Base-by-base conservation (phyloP, 2,888 invertebrate species). In the Cremastinae sp. region DNA sequence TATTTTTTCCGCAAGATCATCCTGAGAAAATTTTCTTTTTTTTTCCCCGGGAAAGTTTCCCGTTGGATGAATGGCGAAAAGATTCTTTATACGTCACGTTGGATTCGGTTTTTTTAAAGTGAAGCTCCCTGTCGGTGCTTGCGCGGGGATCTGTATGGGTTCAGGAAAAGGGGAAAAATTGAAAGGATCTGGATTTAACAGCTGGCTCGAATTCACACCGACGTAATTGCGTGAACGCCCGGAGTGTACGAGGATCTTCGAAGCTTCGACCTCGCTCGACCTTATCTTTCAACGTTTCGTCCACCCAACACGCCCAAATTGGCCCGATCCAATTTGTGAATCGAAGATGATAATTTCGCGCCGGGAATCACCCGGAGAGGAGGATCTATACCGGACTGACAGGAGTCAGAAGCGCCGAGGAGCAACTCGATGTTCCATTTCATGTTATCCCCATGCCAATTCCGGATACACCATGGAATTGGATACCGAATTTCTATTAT, bases 251-350 rank as follows among this genome's bases (percentile, higher is more conserved):
- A 37, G 37, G 18, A 16, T 43, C 14, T 47, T 9, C 71, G n/a
- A 35, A 2, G 20, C 5, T 39, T 62, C 71, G 39, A 61, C 47
- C 72, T n/a, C 61, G 28, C 62, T 51, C 41, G 49, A 53, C 64
- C 75, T 68, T 56, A 58, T 47, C 65, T 16, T 53, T 16, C 22
- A n/a, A 43, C 2, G 59, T 70, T 72, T 72, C 59, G 68, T 62
- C 74, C 71, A 66, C 74, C 68, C 70, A 39, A 49, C 51, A 35
- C 74, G 74, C 47, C 53, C 71, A 74, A 82, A 79, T 82, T 84
- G 82, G 80, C 80, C 78, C 82, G 83, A 83, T 85, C 83, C 85
- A 84, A 84, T 86, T 84, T 84, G 82, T 78, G 82, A 86, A 86
- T 85, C 86, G 83, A 70, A 82, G 82, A 82, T 82, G 82, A 80